These are phyloP conservation scores for Phrynocephalus guinanensis DNA, from an alignment of 2,797 vertebrate species.

Conservation along the genomic window DNA sequence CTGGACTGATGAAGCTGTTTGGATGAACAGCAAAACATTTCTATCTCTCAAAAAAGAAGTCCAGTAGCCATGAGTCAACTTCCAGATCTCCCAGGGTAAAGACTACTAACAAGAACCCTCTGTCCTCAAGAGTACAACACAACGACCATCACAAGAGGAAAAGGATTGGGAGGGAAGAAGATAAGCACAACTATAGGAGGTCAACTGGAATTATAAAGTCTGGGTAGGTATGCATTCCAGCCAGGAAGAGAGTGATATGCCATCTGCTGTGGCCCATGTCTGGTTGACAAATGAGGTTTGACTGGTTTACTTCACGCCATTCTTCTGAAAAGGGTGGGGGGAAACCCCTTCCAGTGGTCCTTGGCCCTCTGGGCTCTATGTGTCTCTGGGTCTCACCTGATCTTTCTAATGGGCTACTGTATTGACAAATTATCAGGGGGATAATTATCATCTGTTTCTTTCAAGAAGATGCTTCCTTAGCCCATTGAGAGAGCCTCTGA, in stretches of 20 bases:
- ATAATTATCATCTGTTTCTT: neutral
- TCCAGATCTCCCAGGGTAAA: neutral
- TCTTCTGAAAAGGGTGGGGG: neutral
- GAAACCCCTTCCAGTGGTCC: neutral
- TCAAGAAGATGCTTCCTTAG: neutral
- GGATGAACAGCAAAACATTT: no score
- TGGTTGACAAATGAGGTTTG: neutral
- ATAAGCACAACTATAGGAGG: neutral
- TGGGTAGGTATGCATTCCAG: neutral
- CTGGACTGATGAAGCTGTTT: no score
- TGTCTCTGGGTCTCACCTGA: no score
- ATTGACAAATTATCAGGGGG: neutral
- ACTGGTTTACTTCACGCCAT: neutral
- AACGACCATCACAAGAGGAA: neutral
- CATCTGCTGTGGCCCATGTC: neutral
- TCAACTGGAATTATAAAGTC: neutral
- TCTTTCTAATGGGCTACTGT: no score
- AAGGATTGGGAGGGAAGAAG: neutral
- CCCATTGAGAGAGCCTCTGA: neutral
- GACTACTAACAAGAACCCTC: neutral
- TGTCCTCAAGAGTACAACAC: neutral
- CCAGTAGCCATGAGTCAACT: no score
- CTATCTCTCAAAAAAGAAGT: no score
- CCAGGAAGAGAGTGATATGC: no score
- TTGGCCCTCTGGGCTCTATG: no score